Percentiles rank a stretch among this genome's conserved stretches.
phyloP scores from a whole-genome alignment of 2,113 vertebrate genomes.

The Pica pica region DNA sequence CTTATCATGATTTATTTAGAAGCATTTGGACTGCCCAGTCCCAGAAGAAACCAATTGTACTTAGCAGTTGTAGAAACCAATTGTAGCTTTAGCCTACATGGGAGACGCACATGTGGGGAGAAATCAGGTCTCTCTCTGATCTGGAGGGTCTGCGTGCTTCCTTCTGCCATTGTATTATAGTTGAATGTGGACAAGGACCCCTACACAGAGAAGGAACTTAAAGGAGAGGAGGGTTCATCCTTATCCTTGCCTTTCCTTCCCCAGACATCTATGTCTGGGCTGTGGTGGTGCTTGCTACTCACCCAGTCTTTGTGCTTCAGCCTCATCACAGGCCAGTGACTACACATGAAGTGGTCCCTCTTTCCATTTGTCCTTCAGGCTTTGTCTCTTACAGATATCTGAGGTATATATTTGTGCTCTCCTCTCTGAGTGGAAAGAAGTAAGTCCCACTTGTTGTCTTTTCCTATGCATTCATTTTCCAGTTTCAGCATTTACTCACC shows the following conservation, averaged over 20 bases:
- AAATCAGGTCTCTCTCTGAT: not conserved
- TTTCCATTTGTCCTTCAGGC: not conserved
- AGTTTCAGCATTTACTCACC: not conserved
- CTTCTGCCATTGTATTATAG: not conserved
- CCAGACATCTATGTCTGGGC: not conserved
- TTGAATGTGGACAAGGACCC: not conserved
- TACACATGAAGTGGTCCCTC: not conserved
- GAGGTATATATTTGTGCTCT: not conserved
- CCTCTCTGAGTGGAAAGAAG: not conserved
- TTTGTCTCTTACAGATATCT: not conserved
- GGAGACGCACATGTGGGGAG: not conserved
- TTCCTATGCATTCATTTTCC: not conserved
- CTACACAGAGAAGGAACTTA: not conserved
- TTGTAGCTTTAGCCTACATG: not conserved
- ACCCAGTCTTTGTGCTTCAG: not conserved
- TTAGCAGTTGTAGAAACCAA: not conserved
- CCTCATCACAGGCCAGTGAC: not conserved
- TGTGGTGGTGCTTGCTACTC: not conserved
- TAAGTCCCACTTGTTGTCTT: not conserved
- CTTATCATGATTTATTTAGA: not conserved
- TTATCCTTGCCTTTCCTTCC: not conserved
- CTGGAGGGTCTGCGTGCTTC: fast-evolving
- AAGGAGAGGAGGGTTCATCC: not conserved
- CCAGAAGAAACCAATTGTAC: not conserved
- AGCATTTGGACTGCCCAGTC: not conserved